Conservation (phyloP, 2,797 vertebrate species). For the Hypotaenidia okinawae region DNA sequence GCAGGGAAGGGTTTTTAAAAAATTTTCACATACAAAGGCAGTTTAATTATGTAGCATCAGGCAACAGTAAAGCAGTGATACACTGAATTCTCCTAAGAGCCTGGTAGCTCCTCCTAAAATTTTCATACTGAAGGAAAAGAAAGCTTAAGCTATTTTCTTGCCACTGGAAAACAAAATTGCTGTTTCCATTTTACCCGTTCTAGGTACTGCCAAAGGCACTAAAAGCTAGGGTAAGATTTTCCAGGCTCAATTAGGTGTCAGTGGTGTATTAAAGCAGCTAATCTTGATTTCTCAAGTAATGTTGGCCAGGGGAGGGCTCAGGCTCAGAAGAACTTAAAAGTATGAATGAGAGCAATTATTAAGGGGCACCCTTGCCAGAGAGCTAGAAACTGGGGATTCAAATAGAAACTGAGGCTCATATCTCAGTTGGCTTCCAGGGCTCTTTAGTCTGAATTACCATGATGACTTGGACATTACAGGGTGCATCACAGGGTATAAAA, state of each 20-base stretch:
- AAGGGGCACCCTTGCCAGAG: not conserved
- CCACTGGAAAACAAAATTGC: not conserved
- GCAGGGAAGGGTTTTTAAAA: not conserved
- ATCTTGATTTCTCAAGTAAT: not conserved
- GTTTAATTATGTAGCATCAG: not conserved
- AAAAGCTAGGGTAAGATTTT: not conserved
- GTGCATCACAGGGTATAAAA: not conserved
- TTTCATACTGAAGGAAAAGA: not conserved
- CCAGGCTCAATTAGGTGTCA: not conserved
- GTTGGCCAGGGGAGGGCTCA: not conserved
- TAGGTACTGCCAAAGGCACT: not conserved
- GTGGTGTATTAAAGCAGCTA: not conserved
- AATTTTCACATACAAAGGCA: not conserved
- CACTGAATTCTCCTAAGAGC: not conserved
- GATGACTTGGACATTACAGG: not conserved
- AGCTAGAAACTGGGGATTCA: not conserved
- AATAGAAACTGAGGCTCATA: not conserved
- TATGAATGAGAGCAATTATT: not conserved
- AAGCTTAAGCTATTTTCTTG: not conserved
- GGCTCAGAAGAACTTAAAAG: not conserved
- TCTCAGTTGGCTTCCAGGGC: not conserved
- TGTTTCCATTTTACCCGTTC: not conserved
- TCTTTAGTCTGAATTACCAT: not conserved
- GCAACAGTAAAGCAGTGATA: not conserved
- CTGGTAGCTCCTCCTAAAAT: not conserved